These are phyloP conservation scores for Drosophila falleni DNA, from an alignment of 2,888 invertebrate species.

Conservation along the genomic window DNA sequence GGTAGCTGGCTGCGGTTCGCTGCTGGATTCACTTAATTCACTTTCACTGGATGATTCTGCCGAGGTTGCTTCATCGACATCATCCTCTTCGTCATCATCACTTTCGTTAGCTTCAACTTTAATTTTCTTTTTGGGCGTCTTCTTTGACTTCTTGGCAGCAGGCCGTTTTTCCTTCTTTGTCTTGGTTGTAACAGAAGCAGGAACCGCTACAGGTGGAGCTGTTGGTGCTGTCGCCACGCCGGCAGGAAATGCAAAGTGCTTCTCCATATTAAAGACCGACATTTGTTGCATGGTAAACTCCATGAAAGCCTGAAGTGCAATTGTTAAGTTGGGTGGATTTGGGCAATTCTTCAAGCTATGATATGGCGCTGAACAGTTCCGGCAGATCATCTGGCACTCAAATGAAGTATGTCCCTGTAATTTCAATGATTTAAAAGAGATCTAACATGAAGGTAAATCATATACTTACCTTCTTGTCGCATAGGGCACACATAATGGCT, in stretches of 20 bases:
- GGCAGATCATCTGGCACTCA: slow-evolving; percentile 82
- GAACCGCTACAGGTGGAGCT: neutral
- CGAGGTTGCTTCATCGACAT: slow-evolving; percentile 48
- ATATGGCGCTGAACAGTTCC: slow-evolving; percentile 80
- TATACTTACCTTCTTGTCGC: slow-evolving; percentile 78
- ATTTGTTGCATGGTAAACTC: slow-evolving; percentile 83
- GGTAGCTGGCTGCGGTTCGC: slow-evolving; percentile 33
- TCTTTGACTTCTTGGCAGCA: slow-evolving; percentile 51
- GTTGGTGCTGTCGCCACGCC: slow-evolving; percentile 15
- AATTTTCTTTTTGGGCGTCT: slow-evolving; percentile 48
- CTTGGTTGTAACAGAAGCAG: slow-evolving; percentile 21
- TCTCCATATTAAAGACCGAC: slow-evolving; percentile 63
- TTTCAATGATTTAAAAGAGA: neutral
- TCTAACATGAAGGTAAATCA: neutral
- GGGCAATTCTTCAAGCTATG: slow-evolving; percentile 79
- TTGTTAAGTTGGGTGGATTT: slow-evolving; percentile 78
- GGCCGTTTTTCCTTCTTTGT: slow-evolving; percentile 54
- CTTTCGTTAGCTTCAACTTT: slow-evolving; percentile 47
- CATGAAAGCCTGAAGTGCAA: slow-evolving; percentile 82
- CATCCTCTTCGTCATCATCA: slow-evolving; percentile 52
- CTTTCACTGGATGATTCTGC: slow-evolving; percentile 40
- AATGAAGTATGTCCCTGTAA: slow-evolving; percentile 82
- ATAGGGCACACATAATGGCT: slow-evolving; percentile 69
- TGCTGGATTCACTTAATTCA: slow-evolving; percentile 65
- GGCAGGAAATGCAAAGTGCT: slow-evolving; percentile 50